Evolutionary conservation across 2,888 invertebrate species (phyloP).

Genomic region (Leptopilina drosophilae): DNA sequence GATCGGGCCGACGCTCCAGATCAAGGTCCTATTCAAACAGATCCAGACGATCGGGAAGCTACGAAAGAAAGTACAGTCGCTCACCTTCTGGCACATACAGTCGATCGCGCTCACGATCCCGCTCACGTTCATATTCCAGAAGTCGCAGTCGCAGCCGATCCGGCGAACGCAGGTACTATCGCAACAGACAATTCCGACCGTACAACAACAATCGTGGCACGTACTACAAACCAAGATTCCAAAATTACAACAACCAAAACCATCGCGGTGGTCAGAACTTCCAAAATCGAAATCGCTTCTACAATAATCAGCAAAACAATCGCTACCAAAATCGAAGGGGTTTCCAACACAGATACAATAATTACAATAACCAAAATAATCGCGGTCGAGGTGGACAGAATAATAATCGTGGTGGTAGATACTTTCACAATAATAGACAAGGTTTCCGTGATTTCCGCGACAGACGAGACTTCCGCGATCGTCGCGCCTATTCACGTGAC

Average conservation of each 20-base stretch:
- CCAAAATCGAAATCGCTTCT: constrained; percentile 70
- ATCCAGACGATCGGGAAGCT: constrained; percentile 70
- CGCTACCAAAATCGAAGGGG: constrained; percentile 70
- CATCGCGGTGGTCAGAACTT: constrained; percentile 79
- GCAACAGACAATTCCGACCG: constrained; percentile 73
- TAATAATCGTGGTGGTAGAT: constrained; percentile 68
- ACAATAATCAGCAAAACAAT: constrained; percentile 69
- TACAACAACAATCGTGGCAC: constrained; percentile 84
- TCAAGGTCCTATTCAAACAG: constrained; percentile 76
- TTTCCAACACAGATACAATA: constrained; percentile 64
- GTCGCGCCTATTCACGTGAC: constrained; percentile 78
- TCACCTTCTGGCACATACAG: constrained; percentile 73
- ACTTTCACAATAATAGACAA: constrained; percentile 73
- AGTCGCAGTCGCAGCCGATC: constrained; percentile 78
- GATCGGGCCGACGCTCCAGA: constrained; percentile 80
- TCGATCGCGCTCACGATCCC: constrained; percentile 73
- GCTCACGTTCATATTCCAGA: constrained; percentile 81
- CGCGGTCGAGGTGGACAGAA: constrained; percentile 60
- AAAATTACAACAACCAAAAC: constrained; percentile 80
- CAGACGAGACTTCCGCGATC: constrained; percentile 82
- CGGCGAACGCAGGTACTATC: constrained; percentile 73
- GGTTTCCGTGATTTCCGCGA: constrained; percentile 84
- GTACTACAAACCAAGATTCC: constrained; percentile 88
- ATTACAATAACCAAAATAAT: constrained; percentile 66
- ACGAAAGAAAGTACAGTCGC: constrained; percentile 74